phyloP scores from a whole-genome alignment of 2,113 vertebrate genomes.

The Kryptolebias marmoratus region DNA sequence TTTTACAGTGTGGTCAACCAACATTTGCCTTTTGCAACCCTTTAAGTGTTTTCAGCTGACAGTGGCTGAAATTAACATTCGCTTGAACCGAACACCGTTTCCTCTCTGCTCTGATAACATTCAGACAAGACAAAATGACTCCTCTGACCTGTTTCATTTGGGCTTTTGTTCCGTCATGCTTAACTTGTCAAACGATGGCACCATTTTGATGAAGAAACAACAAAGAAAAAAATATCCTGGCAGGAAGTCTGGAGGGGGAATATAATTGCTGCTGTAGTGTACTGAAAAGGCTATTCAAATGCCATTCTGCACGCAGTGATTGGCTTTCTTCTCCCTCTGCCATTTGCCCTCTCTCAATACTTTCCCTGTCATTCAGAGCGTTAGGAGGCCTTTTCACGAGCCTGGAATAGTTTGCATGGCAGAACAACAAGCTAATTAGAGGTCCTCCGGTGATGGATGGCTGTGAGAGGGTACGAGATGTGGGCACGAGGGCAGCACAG shows the following conservation, averaged over 20 bases:
- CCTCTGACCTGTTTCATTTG: conserved; percentile 52
- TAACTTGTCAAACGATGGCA: conserved; percentile 75
- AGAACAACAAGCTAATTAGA: conserved; percentile 84
- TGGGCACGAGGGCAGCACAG: conserved; percentile 63
- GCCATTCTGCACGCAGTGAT: conserved; percentile 77
- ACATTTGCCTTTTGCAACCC: conserved; percentile 3
- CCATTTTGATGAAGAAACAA: conserved; percentile 67
- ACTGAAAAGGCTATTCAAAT: conserved; percentile 83
- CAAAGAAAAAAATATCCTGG: conserved; percentile 67
- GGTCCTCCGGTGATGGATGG: conserved; percentile 74
- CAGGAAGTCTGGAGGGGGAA: conserved; percentile 72
- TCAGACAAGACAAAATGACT: conserved; percentile 37
- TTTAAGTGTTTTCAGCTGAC: conserved; percentile 15
- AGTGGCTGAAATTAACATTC: conserved; percentile 21
- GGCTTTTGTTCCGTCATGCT: conserved; percentile 64
- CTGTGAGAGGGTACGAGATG: conserved; percentile 48
- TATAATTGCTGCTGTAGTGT: conserved; percentile 79
- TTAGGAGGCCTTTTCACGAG: conserved; percentile 78
- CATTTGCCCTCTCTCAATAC: conserved; percentile 70
- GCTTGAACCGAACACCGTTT: conserved; percentile 6
- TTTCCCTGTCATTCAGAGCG: conserved; percentile 78
- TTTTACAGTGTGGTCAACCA: neutral
- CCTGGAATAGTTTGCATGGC: conserved; percentile 80
- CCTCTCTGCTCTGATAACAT: conserved; percentile 27
- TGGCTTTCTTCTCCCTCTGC: conserved; percentile 66